Evolutionary conservation across 1,140 invertebrate species (phyloP), one percentile per base, ranked within the genome.

Genomic region (Oncopodura yosiiana): DNA sequence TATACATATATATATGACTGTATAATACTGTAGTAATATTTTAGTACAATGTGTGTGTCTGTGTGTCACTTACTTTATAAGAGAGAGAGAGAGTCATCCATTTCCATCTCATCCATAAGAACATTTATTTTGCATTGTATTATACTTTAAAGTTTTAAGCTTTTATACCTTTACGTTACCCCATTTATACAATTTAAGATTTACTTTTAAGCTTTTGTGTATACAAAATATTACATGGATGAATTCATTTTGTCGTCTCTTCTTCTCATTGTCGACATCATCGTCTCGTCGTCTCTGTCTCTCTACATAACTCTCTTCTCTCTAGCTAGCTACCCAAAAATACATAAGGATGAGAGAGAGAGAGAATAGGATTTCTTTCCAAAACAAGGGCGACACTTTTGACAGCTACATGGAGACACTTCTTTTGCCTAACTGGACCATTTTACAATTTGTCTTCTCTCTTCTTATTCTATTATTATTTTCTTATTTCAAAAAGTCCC

Each of bases 351-450:
- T 41, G 38, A 14, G 16, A 18, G 19, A 41, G 6, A 11, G 6
- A 16, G 19, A 41, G 18, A 41, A 41, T 6, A 19, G 6, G 18
- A 41, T 24, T 44, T 44, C 42, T 44, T 9, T 23, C 50, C 36
- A 53, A 51, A 53, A 53, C 50, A 53, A 53, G 50, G 50, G 50
- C 50, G 50, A 53, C 50, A 53, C 39, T 53, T 53, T 53, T 53
- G 50, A 53, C 50, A 53, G 50, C 39, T 53, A 43, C 50, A 43
- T 53, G 50, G 50, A 39, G 50, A 39, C 50, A 44, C n/a, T n/a
- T 24, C 18, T 23, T 51, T 41, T 51, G 29, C 39, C 38, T 16
- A 19, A 32, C 34, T 46, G 30, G 19, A 18, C 44, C 44, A 29
- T 46, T 46, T 29, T 30, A 9, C 29, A 29, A 9, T 9, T 11